Percentiles rank a stretch among this genome's conserved stretches.
These are phyloP conservation scores for Cirrhinus molitorella DNA, from an alignment of 2,797 vertebrate species.

Conservation along the genomic window DNA sequence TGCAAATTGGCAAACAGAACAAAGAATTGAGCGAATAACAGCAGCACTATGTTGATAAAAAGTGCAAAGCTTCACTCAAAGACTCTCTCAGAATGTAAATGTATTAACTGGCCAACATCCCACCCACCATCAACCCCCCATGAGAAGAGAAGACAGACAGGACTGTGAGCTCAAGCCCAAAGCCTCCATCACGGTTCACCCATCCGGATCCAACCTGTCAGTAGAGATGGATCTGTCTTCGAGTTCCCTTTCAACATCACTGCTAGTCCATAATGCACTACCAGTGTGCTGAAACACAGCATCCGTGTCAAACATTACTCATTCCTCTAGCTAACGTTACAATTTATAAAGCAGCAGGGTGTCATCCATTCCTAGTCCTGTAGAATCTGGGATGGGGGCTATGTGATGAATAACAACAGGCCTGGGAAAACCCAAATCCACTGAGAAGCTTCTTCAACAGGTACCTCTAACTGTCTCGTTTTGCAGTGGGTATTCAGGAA, in stretches of 20 bases:
- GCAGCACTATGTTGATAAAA: not conserved
- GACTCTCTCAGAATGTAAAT: conserved; percentile 28
- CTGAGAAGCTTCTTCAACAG: conserved; percentile 24
- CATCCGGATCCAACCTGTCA: conserved; percentile 68
- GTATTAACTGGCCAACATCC: not conserved
- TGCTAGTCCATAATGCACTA: conserved; percentile 57
- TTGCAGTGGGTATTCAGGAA: conserved; percentile 22
- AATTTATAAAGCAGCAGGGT: conserved; percentile 48
- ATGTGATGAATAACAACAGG: not conserved
- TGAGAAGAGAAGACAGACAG: conserved; percentile 46
- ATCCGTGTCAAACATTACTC: conserved; percentile 50
- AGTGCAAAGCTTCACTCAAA: not conserved
- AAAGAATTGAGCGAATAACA: conserved; percentile 24
- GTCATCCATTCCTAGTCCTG: conserved; percentile 10
- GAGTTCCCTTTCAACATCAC: conserved; percentile 57
- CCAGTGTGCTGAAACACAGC: conserved; percentile 57
- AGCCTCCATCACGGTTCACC: conserved; percentile 61
- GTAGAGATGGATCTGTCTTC: conserved; percentile 66
- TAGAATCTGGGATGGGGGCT: conserved; percentile 8
- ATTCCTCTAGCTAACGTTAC: conserved; percentile 46
- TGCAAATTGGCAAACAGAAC: conserved; percentile 39
- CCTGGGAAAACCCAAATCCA: conserved; percentile 36
- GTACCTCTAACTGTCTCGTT: conserved; percentile 2
- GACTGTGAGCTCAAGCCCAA: conserved; percentile 61
- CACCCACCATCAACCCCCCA: not conserved